Evolutionary conservation across 2,888 invertebrate species (phyloP).

Genomic region (Galerucella nymphaeae): DNA sequence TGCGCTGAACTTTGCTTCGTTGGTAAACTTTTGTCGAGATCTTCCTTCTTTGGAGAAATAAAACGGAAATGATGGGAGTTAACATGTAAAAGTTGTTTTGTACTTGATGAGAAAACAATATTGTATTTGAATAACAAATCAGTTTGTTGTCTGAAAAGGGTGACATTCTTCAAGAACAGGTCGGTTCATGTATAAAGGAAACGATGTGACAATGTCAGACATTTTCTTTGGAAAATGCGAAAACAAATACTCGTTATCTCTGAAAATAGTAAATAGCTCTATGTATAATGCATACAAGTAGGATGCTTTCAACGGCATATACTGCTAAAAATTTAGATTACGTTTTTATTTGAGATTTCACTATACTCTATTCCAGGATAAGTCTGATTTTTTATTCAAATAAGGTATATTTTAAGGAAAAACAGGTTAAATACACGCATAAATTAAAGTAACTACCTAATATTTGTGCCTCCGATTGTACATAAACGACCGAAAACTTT

Average conservation of each 20-base stretch:
- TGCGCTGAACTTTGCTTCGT: too few species aligned
- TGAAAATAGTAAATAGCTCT: conserved; percentile 10
- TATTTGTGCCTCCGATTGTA: too few species aligned
- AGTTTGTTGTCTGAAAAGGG: conserved; percentile 18
- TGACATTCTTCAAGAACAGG: conserved; percentile 17
- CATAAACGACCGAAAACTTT: too few species aligned
- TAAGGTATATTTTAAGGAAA: too few species aligned
- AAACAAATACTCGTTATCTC: conserved; percentile 10
- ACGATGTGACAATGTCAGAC: conserved; percentile 16
- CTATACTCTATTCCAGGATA: too few species aligned
- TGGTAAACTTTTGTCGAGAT: conserved; percentile 27
- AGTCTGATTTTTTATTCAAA: too few species aligned
- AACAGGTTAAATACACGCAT: too few species aligned
- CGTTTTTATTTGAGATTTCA: neutral
- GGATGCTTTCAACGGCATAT: neutral
- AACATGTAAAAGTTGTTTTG: conserved; percentile 39
- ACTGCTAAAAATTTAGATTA: neutral
- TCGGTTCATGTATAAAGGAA: conserved; percentile 14
- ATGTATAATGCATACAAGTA: neutral
- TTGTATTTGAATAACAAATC: conserved; percentile 44
- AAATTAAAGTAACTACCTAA: too few species aligned
- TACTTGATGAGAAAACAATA: conserved; percentile 37
- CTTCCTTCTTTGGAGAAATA: conserved; percentile 23
- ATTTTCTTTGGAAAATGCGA: conserved; percentile 14
- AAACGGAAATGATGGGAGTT: conserved; percentile 21